Evolutionary conservation across 2,797 vertebrate genomes (phyloP).

Genomic region (Sylvia borin): DNA sequence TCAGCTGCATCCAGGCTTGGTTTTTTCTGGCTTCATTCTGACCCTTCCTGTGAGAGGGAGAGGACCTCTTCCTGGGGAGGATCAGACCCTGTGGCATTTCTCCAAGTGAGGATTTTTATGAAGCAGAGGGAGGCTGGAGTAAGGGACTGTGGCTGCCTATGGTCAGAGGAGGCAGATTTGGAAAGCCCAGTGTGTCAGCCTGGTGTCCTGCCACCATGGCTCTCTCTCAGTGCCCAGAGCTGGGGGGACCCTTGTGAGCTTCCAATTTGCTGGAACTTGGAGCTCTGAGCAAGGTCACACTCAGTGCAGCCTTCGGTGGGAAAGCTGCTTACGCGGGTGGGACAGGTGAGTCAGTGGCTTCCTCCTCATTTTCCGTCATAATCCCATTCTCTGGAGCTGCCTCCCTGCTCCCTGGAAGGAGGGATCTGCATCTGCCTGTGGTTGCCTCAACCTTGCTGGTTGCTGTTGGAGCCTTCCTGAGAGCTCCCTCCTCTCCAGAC

Average conservation of each 20-base stretch:
- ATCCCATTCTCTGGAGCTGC: neutral
- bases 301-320: neutral
- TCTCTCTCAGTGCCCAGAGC: too few relatives aligned
- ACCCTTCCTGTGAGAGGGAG: neutral
- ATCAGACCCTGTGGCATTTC: neutral
- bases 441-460: neutral
- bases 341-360: conserved; percentile 19
- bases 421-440: neutral
- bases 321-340: neutral
- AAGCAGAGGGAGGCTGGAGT: neutral
- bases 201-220: rapidly evolving
- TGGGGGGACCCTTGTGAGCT: neutral
- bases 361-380: neutral
- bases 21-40: rapidly evolving
- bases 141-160: neutral
- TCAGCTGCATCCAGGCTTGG: neutral
- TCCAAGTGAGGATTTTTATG: neutral
- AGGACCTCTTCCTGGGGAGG: neutral
- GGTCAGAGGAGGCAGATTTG: neutral
- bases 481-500: neutral
- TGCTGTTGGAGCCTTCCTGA: neutral
- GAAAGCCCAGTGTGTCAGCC: rapidly evolving
- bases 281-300: neutral
- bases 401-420: neutral
- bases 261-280: rapidly evolving